A percentile compares a stretch with the other conserved stretches of the same genome.
Conservation (phyloP, 2,888 invertebrate genomes). For the Meteorus colon region DNA sequence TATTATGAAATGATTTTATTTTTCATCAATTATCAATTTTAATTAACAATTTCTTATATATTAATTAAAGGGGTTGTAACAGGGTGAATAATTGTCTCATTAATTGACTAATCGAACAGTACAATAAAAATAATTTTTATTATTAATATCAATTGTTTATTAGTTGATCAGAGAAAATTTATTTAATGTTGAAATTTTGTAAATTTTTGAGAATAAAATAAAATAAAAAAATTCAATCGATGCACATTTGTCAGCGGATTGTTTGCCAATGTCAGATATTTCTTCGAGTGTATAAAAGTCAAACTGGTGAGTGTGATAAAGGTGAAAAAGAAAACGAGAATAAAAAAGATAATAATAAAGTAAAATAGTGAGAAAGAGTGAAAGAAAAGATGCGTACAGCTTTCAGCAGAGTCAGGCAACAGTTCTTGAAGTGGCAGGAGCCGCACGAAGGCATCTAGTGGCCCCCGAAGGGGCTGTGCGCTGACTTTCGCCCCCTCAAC, state of each 20-base stretch:
- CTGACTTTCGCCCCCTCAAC: conserved; percentile 63
- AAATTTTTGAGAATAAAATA: not conserved
- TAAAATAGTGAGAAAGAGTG: conserved; percentile 32
- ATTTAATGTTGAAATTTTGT: no score
- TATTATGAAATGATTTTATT: no score
- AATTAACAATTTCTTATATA: no score
- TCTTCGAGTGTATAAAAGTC: conserved; percentile 1
- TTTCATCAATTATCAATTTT: no score
- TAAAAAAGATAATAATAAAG: conserved; percentile 44
- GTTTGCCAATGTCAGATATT: not conserved
- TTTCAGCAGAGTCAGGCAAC: conserved; percentile 69
- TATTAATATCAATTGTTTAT: no score
- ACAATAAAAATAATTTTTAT: no score
- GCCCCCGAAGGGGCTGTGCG: conserved; percentile 71
- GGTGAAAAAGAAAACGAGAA: conserved; percentile 32
- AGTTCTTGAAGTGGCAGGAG: conserved; percentile 66
- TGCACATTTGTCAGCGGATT: not conserved
- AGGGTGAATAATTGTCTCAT: no score
- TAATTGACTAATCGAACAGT: no score
- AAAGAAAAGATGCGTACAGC: conserved; percentile 60
- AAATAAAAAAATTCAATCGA: not conserved
- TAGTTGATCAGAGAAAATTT: no score
- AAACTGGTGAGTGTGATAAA: conserved; percentile 22
- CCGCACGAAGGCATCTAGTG: conserved; percentile 68
- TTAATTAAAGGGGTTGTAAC: no score